Evolutionary conservation across 2,888 invertebrate genomes (phyloP), one percentile per base, ranked within the genome.

Genomic region (Belgica antarctica): DNA sequence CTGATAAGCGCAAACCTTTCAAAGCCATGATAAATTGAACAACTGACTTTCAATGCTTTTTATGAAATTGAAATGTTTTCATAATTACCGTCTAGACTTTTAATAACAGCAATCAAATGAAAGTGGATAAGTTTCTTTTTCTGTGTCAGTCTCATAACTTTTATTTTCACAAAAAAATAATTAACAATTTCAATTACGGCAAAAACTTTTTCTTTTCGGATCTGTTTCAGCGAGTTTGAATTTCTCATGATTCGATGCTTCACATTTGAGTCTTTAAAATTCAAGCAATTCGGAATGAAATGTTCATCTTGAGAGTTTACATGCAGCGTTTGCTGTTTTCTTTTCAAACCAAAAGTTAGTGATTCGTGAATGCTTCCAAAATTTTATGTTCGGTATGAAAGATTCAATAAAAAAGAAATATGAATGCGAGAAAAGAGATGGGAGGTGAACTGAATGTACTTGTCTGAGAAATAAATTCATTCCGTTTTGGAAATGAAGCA

Each of bases 21-120:
- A n/a, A n/a, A n/a, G n/a, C n/a, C n/a, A n/a, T n/a, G n/a, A n/a
- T n/a, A n/a, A n/a, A n/a, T n/a, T n/a, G n/a, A n/a, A n/a, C n/a
- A n/a, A n/a, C n/a, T n/a, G n/a, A n/a, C n/a, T 31, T 31, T 12
- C 34, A 31, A 31, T 31, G 7, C 34, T 31, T 31, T 31, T 31
- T 12, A 31, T 8, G 7, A 12, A 31, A 31, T 5, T 8, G 12
- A 31, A 31, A 31, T 31, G 12, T 12, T 12, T 31, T 12, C 7
- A 8, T 5, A 8, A 5, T 5, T 31, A 22, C 22, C 52, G 52
- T 52, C 52, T 52, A 52, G 52, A 52, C 52, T 4, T 12, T 52
- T 52, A 52, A 52, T 52, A 22, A 52, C 22, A 52, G 52, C 22
- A 52, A 52, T 52, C 52, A 52, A 52, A 52, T 8, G 52, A 22